Percentiles rank a stretch among this genome's conserved stretches.
These are phyloP conservation scores for Varecia variegata DNA, from an alignment of 2,797 vertebrate species.

Conservation along the genomic window DNA sequence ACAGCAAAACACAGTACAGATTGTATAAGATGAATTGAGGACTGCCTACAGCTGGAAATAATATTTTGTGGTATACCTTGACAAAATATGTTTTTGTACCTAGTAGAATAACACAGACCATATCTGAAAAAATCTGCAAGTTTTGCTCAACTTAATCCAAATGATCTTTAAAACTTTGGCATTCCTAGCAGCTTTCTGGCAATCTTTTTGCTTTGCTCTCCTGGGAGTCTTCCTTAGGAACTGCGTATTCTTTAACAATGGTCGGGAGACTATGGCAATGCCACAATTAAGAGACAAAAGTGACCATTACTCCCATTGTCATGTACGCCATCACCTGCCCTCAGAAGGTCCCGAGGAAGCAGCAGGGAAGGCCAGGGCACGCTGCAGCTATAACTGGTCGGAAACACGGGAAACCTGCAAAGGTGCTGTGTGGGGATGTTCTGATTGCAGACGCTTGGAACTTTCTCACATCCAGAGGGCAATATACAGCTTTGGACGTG, in stretches of 20 bases:
- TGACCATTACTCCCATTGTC: accelerated
- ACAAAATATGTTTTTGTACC: not conserved
- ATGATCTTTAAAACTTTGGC: not conserved
- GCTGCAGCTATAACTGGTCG: accelerated
- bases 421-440: accelerated
- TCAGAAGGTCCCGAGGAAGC: accelerated
- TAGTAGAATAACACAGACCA: not conserved
- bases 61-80: not conserved
- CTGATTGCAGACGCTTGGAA: accelerated
- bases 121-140: not conserved
- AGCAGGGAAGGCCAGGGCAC: accelerated
- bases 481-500: not conserved
- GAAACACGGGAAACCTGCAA: accelerated
- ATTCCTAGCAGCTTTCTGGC: not conserved
- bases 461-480: not conserved
- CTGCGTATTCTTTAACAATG: not conserved
- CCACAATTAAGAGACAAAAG: not conserved
- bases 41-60: not conserved
- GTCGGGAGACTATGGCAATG: not conserved
- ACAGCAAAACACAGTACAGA: not conserved
- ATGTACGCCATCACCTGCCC: accelerated
- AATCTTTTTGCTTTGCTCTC: not conserved
- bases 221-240: not conserved
- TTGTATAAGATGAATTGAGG: not conserved
- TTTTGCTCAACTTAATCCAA: not conserved